phyloP scores from a whole-genome alignment of 2,113 vertebrate species.

The Crotalus helleri region DNA sequence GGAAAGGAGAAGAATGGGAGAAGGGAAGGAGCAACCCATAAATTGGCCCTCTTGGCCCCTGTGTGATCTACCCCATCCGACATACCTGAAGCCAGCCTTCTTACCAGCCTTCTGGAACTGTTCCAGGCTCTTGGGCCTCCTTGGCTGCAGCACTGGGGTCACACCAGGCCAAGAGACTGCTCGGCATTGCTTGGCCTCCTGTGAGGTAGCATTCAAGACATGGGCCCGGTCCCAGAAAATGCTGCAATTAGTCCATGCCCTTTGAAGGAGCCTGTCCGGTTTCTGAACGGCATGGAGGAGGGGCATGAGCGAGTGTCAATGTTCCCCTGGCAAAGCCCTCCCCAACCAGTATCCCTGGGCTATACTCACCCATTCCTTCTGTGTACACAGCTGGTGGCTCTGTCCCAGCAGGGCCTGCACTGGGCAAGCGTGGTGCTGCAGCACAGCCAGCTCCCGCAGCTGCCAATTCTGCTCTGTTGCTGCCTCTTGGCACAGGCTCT shows the following conservation, averaged over 20 bases:
- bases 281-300: constrained; percentile 62
- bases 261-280: constrained; percentile 57
- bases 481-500: constrained; percentile 54
- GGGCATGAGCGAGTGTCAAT: not conserved
- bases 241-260: constrained; percentile 57
- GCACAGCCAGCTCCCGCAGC: constrained; percentile 52
- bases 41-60: not conserved
- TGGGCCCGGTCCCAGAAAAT: constrained; percentile 40
- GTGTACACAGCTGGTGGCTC: constrained; percentile 47
- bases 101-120: constrained; percentile 62
- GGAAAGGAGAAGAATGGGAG: not conserved
- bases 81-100: not conserved
- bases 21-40: not conserved
- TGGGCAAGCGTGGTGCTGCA: constrained; percentile 55
- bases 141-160: constrained; percentile 49
- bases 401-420: constrained; percentile 62
- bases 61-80: not conserved
- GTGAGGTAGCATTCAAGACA: constrained; percentile 49
- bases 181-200: constrained; percentile 50
- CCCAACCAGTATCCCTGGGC: fast-evolving
- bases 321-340: not conserved
- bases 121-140: constrained; percentile 55
- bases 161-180: constrained; percentile 48
- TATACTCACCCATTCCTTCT: constrained; percentile 64
- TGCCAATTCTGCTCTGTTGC: constrained; percentile 52